Conservation (phyloP, 2,888 invertebrate species). For the Odontothrips loti region DNA sequence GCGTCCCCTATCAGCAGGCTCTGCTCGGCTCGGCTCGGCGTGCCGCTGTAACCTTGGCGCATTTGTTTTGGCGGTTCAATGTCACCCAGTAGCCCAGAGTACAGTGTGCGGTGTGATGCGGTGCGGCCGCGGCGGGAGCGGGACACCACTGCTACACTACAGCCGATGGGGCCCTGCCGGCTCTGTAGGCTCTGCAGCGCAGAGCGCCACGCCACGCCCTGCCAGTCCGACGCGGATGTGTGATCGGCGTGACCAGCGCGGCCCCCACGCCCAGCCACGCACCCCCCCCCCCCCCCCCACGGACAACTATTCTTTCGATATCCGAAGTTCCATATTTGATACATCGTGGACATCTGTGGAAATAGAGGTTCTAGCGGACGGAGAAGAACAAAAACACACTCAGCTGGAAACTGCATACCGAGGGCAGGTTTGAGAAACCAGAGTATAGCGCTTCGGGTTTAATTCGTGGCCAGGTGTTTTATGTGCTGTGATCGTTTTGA, state of each 20-base stretch:
- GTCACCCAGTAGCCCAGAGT: slow-evolving; percentile 24
- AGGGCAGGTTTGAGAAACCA: too few species aligned
- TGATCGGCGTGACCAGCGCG: background rate
- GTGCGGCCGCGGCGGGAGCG: background rate
- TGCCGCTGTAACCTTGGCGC: background rate
- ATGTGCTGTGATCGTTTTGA: too few species aligned
- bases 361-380: too few species aligned
- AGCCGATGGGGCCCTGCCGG: too few species aligned
- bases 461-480: too few species aligned
- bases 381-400: too few species aligned
- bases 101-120: background rate
- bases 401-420: too few species aligned
- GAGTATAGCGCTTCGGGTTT: too few species aligned
- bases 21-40: background rate
- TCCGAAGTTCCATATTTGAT: too few species aligned
- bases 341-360: too few species aligned
- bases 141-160: background rate
- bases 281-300: background rate
- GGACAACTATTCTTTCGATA: too few species aligned
- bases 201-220: background rate
- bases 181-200: too few species aligned
- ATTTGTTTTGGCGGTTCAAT: slow-evolving; percentile 20
- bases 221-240: background rate
- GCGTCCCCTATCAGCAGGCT: background rate
- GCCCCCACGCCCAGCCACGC: background rate